Conservation (phyloP, 1,140 invertebrate species). For the Drosophila tsacasi region DNA sequence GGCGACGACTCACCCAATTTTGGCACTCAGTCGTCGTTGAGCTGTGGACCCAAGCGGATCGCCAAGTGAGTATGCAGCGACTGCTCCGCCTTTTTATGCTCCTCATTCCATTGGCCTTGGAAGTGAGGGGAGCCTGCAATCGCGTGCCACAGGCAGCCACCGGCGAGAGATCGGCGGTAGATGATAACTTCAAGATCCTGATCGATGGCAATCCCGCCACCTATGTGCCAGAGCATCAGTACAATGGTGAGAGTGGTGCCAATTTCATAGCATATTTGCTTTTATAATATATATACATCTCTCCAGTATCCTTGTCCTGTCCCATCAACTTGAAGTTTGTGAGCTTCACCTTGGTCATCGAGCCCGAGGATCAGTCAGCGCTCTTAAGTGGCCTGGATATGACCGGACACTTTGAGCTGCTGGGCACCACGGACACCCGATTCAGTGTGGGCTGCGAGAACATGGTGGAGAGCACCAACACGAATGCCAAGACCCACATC, state of each 20-base stretch:
- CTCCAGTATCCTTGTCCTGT: slow-evolving; percentile 66
- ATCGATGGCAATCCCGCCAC: slow-evolving; percentile 88
- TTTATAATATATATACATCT: background rate
- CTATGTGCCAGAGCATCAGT: slow-evolving; percentile 89
- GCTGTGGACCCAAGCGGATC: slow-evolving; percentile 33
- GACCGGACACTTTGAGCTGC: slow-evolving; percentile 87
- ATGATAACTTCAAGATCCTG: slow-evolving; percentile 87
- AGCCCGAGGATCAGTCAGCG: slow-evolving; percentile 85
- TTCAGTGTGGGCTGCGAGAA: slow-evolving; percentile 91
- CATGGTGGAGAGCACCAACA: slow-evolving; percentile 90
- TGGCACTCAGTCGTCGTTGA: slow-evolving; percentile 36
- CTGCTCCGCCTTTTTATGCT: slow-evolving; percentile 20
- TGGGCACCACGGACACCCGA: slow-evolving; percentile 88
- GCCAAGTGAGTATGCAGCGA: slow-evolving; percentile 14
- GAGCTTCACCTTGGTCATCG: slow-evolving; percentile 89
- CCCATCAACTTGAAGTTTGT: slow-evolving; percentile 87
- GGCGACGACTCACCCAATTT: slow-evolving; percentile 47
- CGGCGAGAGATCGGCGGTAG: slow-evolving; percentile 82
- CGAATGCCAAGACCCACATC: slow-evolving; percentile 89
- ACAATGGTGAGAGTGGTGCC: slow-evolving; percentile 86
- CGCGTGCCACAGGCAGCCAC: slow-evolving; percentile 68
- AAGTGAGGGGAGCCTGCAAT: slow-evolving; percentile 46
- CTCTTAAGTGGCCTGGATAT: slow-evolving; percentile 67
- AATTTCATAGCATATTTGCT: accelerated
- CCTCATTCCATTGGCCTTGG: slow-evolving; percentile 1